Conservation (phyloP, 2,888 invertebrate genomes). For the Thera obeliscata region DNA sequence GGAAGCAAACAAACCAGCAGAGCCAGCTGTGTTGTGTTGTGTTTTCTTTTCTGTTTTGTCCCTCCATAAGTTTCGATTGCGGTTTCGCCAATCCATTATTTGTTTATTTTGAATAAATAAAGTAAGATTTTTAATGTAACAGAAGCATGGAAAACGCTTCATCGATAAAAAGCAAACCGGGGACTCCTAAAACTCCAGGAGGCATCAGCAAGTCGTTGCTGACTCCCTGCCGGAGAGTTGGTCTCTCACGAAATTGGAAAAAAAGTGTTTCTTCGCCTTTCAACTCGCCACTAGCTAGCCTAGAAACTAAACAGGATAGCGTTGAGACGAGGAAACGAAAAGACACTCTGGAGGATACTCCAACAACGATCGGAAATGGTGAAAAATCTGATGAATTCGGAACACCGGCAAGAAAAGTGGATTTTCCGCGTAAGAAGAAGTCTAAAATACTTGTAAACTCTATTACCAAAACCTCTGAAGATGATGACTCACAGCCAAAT, state of each 20-base stretch:
- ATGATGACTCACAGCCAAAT: constrained; percentile 11
- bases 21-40: too few relatives aligned
- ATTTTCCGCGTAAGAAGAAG: constrained; percentile 59
- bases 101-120: too few relatives aligned
- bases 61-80: too few relatives aligned
- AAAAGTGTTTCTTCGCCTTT: constrained; percentile 70
- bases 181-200: constrained; percentile 77
- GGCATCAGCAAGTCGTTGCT: constrained; percentile 80
- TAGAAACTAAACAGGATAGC: constrained; percentile 47
- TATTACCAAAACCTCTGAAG: constrained; percentile 32
- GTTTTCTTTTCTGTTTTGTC: too few relatives aligned
- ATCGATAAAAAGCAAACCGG: constrained; percentile 54
- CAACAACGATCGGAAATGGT: constrained; percentile 28
- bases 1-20: too few relatives aligned
- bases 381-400: constrained; percentile 35
- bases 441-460: constrained; percentile 56
- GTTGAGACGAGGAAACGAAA: constrained; percentile 59
- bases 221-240: constrained; percentile 82
- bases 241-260: constrained; percentile 78
- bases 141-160: constrained; percentile 62
- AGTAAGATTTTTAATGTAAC: neutral
- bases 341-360: constrained; percentile 44
- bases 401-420: constrained; percentile 59
- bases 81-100: too few relatives aligned
- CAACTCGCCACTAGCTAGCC: constrained; percentile 63